Percentiles rank a stretch among this genome's conserved stretches.
Conservation (phyloP, 2,113 vertebrate species). For the Rhizomys pruinosus region DNA sequence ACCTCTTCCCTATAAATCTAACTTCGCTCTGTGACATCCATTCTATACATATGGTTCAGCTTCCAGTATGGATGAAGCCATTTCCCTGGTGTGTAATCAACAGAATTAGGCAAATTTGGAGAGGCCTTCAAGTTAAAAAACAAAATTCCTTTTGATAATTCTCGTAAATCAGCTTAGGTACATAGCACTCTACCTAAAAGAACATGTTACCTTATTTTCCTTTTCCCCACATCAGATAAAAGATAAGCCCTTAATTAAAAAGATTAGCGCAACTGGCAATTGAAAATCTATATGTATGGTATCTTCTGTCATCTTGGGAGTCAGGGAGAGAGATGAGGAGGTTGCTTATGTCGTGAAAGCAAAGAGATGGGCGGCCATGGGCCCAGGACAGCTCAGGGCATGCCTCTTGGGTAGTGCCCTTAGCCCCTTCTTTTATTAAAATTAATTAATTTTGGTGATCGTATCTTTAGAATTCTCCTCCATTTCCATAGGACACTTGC, state of each 20-base stretch:
- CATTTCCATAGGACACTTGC: not conserved
- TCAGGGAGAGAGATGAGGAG: not conserved
- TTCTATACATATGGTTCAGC: not conserved
- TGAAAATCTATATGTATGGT: not conserved
- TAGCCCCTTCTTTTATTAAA: not conserved
- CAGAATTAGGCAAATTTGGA: conserved; percentile 9
- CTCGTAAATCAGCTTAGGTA: not conserved
- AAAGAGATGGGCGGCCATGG: not conserved
- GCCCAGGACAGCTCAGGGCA: not conserved
- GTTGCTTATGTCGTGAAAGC: not conserved
- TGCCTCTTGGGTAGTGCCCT: not conserved
- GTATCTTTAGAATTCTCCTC: not conserved
- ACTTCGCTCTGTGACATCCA: not conserved
- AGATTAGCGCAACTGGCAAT: not conserved
- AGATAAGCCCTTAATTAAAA: not conserved
- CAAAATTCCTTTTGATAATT: conserved; percentile 1
- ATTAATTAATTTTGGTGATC: not conserved
- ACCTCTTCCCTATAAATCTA: not conserved
- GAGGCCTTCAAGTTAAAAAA: not conserved
- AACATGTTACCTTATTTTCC: not conserved
- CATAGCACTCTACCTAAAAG: not conserved
- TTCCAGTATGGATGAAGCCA: not conserved
- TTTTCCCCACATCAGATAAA: not conserved
- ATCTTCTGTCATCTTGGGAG: not conserved
- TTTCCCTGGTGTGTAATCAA: not conserved